These are phyloP conservation scores for Caenorhabditis auriculariae DNA, from an alignment of 2,888 invertebrate genomes.

Conservation along the genomic window DNA sequence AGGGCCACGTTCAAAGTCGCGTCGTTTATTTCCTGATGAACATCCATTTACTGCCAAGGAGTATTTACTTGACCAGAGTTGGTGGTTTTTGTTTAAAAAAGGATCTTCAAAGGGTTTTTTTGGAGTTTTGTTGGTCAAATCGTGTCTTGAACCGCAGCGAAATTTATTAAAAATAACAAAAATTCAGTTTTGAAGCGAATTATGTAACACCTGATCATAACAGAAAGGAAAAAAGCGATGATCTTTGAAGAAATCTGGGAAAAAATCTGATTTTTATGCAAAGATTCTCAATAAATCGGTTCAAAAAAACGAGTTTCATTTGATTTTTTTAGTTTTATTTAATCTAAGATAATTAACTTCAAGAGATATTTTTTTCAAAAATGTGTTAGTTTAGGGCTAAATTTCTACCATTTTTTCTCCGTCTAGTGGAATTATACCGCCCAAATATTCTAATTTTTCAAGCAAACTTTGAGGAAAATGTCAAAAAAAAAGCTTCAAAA, in stretches of 20 bases:
- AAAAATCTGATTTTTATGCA: too few species aligned
- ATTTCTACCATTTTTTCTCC: neutral
- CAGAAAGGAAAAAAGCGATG: neutral
- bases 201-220: neutral
- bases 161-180: neutral
- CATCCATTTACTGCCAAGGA: conserved; percentile 93
- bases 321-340: neutral
- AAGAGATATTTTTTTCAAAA: neutral
- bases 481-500: neutral
- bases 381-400: too few species aligned
- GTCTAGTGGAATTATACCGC: too few species aligned
- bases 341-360: neutral
- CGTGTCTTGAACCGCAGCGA: too few species aligned
- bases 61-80: conserved; percentile 91
- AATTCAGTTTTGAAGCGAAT: neutral
- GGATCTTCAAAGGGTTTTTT: too few species aligned
- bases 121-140: too few species aligned
- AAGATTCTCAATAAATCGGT: too few species aligned
- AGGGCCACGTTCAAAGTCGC: conserved; percentile 86
- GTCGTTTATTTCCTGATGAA: conserved; percentile 99
- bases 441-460: too few species aligned
- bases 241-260: neutral
- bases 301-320: too few species aligned
- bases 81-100: conserved; percentile 1
- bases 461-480: conserved; percentile 1